phyloP scores from a whole-genome alignment of 2,888 invertebrate species.

The Acanthosepion esculentum region DNA sequence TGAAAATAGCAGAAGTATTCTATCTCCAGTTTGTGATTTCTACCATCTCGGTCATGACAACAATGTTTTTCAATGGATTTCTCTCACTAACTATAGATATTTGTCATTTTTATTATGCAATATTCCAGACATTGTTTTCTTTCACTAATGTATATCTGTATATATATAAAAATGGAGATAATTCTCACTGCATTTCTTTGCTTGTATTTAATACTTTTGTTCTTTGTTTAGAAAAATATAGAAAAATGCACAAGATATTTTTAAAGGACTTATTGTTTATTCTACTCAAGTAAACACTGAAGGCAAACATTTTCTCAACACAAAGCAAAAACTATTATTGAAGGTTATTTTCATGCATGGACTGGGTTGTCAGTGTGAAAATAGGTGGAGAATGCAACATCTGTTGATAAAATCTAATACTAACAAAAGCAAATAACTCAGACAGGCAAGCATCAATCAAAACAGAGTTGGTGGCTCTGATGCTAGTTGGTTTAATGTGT shows the following conservation, averaged over 20 bases:
- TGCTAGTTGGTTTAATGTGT: background rate
- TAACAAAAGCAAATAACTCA: background rate
- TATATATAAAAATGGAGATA: too few species aligned
- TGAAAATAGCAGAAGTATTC: too few species aligned
- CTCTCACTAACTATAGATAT: too few species aligned
- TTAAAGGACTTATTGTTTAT: background rate
- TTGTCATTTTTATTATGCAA: too few species aligned
- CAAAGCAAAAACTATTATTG: background rate
- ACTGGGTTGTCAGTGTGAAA: background rate
- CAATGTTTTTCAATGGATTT: too few species aligned
- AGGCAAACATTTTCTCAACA: background rate
- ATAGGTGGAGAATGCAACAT: background rate
- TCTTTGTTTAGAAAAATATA: too few species aligned
- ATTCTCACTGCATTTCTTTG: too few species aligned
- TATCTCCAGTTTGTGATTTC: too few species aligned
- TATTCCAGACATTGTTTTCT: too few species aligned
- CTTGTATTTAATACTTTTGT: too few species aligned
- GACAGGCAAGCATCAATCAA: background rate
- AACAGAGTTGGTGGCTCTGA: background rate
- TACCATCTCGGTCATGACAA: too few species aligned
- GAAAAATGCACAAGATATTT: background rate
- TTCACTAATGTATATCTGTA: too few species aligned
- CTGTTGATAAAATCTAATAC: background rate
- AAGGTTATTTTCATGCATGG: conserved; percentile 17
- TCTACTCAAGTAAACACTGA: background rate